A percentile compares a stretch with the other conserved stretches of the same genome.
Evolutionary conservation across 2,113 vertebrate genomes (phyloP).

Genomic region (Engystomops pustulosus): DNA sequence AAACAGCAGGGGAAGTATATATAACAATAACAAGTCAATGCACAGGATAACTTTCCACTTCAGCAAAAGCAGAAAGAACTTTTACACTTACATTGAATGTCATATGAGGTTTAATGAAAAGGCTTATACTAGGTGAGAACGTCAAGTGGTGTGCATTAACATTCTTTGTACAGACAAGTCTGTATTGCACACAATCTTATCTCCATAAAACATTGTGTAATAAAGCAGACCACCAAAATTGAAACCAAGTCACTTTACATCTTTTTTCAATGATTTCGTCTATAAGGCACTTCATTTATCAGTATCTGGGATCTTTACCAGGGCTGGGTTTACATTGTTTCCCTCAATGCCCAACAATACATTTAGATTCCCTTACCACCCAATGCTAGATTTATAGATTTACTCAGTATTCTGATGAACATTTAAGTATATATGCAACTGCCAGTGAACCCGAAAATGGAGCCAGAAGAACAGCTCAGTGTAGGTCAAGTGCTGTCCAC

Average conservation of each 20-base stretch:
- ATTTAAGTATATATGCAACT: no score
- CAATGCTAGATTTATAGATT: not conserved
- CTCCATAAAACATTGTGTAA: conserved; percentile 8
- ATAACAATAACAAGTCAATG: not conserved
- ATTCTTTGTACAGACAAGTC: conserved; percentile 15
- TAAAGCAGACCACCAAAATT: conserved; percentile 7
- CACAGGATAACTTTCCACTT: not conserved
- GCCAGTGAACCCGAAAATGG: no score
- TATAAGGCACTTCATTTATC: not conserved
- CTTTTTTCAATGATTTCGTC: not conserved
- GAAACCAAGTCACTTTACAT: not conserved
- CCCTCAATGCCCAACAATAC: not conserved
- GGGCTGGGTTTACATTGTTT: not conserved
- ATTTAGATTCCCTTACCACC: not conserved
- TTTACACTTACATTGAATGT: conserved; percentile 21
- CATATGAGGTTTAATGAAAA: conserved; percentile 5
- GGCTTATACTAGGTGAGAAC: not conserved
- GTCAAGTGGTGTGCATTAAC: conserved; percentile 5
- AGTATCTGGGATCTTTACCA: not conserved
- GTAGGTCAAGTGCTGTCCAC: no score
- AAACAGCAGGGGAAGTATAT: not conserved
- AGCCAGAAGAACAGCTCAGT: no score
- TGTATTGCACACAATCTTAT: not conserved
- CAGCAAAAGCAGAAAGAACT: not conserved
- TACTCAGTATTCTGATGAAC: not conserved